Evolutionary conservation across 2,113 vertebrate species (phyloP), one percentile per base, ranked within the genome.

Genomic region (Nansenia antarctica): DNA sequence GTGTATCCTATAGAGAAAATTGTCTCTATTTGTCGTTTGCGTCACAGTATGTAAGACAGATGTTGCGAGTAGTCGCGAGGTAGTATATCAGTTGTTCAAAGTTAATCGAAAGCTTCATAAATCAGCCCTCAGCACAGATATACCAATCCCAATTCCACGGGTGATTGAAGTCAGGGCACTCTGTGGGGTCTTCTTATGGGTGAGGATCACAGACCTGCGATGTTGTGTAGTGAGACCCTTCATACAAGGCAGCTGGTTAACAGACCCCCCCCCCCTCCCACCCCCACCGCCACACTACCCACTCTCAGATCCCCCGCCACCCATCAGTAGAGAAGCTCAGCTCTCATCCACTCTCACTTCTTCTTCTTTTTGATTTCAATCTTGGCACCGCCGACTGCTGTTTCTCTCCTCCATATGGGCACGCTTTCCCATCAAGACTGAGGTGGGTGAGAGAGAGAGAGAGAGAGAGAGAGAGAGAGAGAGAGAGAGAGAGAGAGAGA

Each of bases 171-270:
- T 67, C 42, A 24, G 22, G 9, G 3, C 11, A 29, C 9, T 29
- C 3, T 65, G 37, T 27, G 32, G 52, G 32, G 55, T 42, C 55
- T 52, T 18, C 58, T 32, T 49, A 12, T 52, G 53, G 31, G 22
- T 39, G 55, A 65, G 42, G 53, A 62, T 30, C 29, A 37, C 57
- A 57, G 57, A 63, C 73, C 26, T 14, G 4, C 27, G 20, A 37
- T 20, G 29, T 2, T 35, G 26, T 9, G 53, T 6, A 5, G 12
- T 26, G 22, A 55, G 9, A 53, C 18, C 24, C 24, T 58, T 65
- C 37, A 52, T 31, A 63, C 67, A 47, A 20, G 54, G 58, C 79
- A 82, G 73, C 71, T 84, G 77, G 65, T 11, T 34, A 73, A 31
- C 73, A 81, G 79, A 80, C 67, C 37, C 29, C 49, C 45, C 29